Conservation (phyloP, 2,797 vertebrate species). For the Pseudochromis fuscus region DNA sequence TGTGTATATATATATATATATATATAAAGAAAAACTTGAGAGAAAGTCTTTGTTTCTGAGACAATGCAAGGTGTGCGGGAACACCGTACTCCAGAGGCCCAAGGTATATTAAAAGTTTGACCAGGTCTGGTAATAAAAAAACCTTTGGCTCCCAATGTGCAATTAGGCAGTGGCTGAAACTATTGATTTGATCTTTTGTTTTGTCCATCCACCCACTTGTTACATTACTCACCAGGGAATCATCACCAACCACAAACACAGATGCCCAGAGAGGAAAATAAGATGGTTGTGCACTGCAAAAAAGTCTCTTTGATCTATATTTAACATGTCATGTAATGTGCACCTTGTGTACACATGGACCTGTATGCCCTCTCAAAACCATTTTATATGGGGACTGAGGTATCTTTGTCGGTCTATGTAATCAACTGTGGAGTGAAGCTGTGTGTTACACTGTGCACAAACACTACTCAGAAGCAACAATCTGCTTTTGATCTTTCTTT, state of each 20-base stretch:
- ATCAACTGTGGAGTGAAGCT: no score
- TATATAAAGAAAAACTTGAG: conserved; percentile 56
- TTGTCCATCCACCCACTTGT: conserved; percentile 80
- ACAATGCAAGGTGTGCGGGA: conserved; percentile 65
- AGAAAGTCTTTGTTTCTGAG: conserved; percentile 69
- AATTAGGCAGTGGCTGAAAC: conserved; percentile 80
- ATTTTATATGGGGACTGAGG: no score
- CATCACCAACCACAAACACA: conserved; percentile 64
- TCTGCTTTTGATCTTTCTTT: no score
- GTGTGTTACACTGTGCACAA: no score
- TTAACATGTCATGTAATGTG: neutral
- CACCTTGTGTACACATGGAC: neutral
- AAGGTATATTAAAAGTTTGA: conserved; percentile 86
- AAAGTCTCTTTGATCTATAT: neutral
- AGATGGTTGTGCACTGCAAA: conserved; percentile 1
- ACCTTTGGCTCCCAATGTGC: conserved; percentile 77
- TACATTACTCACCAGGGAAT: conserved; percentile 76
- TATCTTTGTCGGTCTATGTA: no score
- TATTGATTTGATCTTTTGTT: conserved; percentile 84
- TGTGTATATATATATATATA: no score
- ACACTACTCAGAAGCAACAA: no score
- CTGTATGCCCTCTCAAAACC: no score
- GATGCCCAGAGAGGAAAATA: conserved; percentile 39
- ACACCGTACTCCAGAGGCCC: conserved; percentile 71
- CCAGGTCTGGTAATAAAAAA: conserved; percentile 80